Evolutionary conservation across 1,140 invertebrate genomes (phyloP), one percentile per base, ranked within the genome.

Genomic region (Aplysia californica): DNA sequence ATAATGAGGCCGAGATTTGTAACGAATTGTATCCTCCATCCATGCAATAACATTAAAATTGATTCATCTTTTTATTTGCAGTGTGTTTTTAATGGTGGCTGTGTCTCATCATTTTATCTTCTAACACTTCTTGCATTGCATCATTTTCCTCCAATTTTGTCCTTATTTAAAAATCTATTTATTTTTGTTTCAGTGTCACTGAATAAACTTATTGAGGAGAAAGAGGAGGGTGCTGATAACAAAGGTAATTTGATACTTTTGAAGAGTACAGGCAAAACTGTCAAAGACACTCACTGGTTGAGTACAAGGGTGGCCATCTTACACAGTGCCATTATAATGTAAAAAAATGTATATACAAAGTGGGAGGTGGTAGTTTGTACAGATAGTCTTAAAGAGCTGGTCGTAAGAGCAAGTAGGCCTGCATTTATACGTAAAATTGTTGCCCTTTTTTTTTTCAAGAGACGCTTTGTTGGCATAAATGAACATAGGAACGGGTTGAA

Each of bases 181-280:
- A n/a, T n/a, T 50, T n/a, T n/a, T 10, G 10, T 39, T 68, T 21
- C 36, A 72, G 72, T 41, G n/a, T 75, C 72, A 2, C n/a, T 75
- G 21, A 75, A 26, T 1, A 66, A 66, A 20, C 26, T 75, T 1
- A 20, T 66, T 10, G 72, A 66, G 31, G 59, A 33, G 26, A 39
- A 29, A 44, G 59, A 61, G 21, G 41, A 23, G 21, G 41, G 38
- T 35, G 26, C 29, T 4, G 72, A 75, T n/a, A 55, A 75, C 31
- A 75, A 65, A 75, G 70, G 58, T 59, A 35, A 59, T 21, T 6
- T 36, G 3, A 39, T 6, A 23, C 18, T 38, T 36, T 4, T 33
- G 26, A 50, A 50, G n/a, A n/a, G n/a, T 10, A 50, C 10, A 15
- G n/a, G 44, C 44, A n/a, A 10, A 50, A n/a, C 10, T 50, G 44